These are phyloP conservation scores for Synanthedon vespiformis DNA, from an alignment of 2,888 invertebrate genomes.

Conservation along the genomic window DNA sequence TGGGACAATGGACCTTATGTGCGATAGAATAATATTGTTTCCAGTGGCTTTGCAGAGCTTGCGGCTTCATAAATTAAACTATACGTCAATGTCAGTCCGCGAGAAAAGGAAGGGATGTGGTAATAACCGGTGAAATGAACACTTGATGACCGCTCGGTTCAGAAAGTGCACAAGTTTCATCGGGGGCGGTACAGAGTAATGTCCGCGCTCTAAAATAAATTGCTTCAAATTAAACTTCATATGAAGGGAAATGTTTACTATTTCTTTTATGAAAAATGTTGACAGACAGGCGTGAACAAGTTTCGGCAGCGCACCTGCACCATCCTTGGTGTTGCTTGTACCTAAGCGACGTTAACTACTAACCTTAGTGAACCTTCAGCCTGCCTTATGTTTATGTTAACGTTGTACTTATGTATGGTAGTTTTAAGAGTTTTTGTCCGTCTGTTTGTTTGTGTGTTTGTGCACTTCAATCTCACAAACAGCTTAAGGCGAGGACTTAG, in stretches of 20 bases:
- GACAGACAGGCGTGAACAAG: too few species aligned
- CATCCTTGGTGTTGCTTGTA: too few species aligned
- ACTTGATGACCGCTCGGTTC: slow-evolving; percentile 37
- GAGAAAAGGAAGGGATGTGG: slow-evolving; percentile 37
- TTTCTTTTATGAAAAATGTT: too few species aligned
- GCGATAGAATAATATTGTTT: slow-evolving; percentile 14
- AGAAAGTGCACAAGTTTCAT: background rate
- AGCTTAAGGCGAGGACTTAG: too few species aligned
- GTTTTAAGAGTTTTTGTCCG: too few species aligned
- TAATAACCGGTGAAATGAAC: slow-evolving; percentile 60
- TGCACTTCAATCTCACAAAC: too few species aligned
- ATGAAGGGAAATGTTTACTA: background rate
- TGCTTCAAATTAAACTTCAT: background rate
- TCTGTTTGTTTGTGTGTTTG: too few species aligned
- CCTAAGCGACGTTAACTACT: too few species aligned
- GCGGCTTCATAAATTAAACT: slow-evolving; percentile 50
- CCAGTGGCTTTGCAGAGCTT: slow-evolving; percentile 18
- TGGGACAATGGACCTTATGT: slow-evolving; percentile 25
- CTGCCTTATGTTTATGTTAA: too few species aligned
- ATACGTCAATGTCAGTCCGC: slow-evolving; percentile 53
- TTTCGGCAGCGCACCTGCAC: too few species aligned
- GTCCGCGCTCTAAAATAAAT: background rate
- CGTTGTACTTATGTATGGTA: too few species aligned
- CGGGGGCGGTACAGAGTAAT: background rate
- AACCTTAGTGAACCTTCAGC: too few species aligned